phyloP scores from a whole-genome alignment of 2,888 invertebrate genomes.

The Himalopsyche anomala region DNA sequence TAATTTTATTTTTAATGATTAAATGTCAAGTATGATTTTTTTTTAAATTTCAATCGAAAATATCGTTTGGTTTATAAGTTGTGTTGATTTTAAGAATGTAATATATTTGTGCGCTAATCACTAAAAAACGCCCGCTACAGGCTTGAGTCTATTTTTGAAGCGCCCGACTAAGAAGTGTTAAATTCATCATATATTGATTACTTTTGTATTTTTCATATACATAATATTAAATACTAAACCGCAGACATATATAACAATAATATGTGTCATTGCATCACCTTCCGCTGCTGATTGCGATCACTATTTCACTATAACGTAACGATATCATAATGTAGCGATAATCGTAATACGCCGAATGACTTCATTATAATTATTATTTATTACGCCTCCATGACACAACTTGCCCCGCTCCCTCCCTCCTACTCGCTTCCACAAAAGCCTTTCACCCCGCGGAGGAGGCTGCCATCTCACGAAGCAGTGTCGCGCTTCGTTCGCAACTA shows the following conservation, averaged over 20 bases:
- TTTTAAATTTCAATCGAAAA: too few species aligned
- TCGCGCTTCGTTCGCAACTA: slow-evolving; percentile 14
- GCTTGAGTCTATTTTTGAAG: background rate
- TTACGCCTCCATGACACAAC: slow-evolving; percentile 20
- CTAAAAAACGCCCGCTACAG: background rate
- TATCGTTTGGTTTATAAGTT: too few species aligned
- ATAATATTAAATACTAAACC: too few species aligned
- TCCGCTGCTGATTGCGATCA: background rate
- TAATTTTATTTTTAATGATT: too few species aligned
- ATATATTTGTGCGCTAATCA: background rate
- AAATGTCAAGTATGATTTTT: too few species aligned
- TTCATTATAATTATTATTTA: slow-evolving; percentile 21
- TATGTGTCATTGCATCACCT: background rate
- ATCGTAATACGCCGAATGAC: background rate
- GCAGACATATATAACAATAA: background rate
- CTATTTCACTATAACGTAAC: background rate
- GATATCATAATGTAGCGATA: background rate
- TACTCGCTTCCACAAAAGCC: background rate
- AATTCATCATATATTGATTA: too few species aligned
- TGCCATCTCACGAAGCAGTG: slow-evolving; percentile 8
- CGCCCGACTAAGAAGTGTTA: too few species aligned
- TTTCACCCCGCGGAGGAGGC: slow-evolving; percentile 23
- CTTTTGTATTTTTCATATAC: too few species aligned
- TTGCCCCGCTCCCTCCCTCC: background rate
- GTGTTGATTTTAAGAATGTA: background rate